Base-by-base conservation (phyloP, 2,888 invertebrate genomes). In the Cyaniris semiargus region DNA sequence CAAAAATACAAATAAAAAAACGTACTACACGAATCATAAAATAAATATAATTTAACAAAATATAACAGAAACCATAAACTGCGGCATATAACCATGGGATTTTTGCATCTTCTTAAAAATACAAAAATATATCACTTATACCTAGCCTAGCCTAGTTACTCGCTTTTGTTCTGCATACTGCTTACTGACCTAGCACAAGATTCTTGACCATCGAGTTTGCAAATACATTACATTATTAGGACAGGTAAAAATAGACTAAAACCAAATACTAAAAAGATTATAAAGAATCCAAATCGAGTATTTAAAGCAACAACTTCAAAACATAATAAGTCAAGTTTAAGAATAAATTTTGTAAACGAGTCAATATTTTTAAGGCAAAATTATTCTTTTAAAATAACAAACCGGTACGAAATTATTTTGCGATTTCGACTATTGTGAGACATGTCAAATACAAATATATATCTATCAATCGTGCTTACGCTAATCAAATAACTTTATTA, bases 361-460 rank as follows among this genome's bases (percentile, higher is more conserved):
- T n/a, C 56, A n/a, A n/a, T 58, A n/a, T n/a, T 21, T 58, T 58
- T n/a, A 58, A 21, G n/a, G 56, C 56, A 58, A 58, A 21, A 18
- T 21, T 3, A 23, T 10, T 60, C 15, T 27, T 66, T 66, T 15
- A 27, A 27, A 66, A 66, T 66, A 66, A 23, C 0, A 21, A 66
- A 23, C 15, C 27, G 15, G 27, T 6, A 13, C 4, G 60, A 21
- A 66, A 27, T 66, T 10, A 27, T 66, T 66, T 66, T 66, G 66
- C 31, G 18, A 18, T 66, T 27, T 66, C 23, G 27, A 27, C 66
- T 66, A 66, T 66, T 66, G 66, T 66, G 66, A n/a, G n/a, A 31
- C 66, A 66, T 66, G 66, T 66, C 66, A 27, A 27, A 27, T 66
- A 66, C 66, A 66, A 66, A 66, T 31, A 66, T 66, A 66, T 66